Evolutionary conservation across 2,888 invertebrate species (phyloP), one percentile per base, ranked within the genome.

Genomic region (Apamea sordens): DNA sequence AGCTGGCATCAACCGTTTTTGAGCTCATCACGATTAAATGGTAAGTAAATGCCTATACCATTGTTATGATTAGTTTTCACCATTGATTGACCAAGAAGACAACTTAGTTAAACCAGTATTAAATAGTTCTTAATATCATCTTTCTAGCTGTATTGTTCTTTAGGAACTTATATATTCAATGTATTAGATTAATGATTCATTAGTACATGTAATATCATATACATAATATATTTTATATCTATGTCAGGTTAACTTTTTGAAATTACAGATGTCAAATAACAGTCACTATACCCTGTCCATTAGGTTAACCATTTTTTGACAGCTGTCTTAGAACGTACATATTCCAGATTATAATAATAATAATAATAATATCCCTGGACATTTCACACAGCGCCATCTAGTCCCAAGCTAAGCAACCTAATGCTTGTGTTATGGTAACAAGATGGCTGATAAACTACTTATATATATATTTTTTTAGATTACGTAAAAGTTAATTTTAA

Each of bases 91-190:
- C 70, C 67, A 71, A 59, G 70, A 73, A 80, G 56, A 56, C 56
- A 73, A 71, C 44, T 53, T 59, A 59, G 32, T 67, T 70, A 36
- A n/a, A 73, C 65, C 77, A 86, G 73, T 77, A 82, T 85, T 73
- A 81, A 73, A 80, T 79, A 75, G 68, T 65, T 79, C 18, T 63
- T 65, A 71, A 71, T 64, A 53, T 47, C 18, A n/a, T 21, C 5
- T 41, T 24, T 24, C 18, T 61, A 61, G 18, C 21, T 84, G 11
- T 84, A 61, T 47, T 32, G n/a, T n/a, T 56, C 24, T 32, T 11
- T 65, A 77, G 18, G 24, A 64, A 82, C 15, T 21, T 44, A 61
- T 21, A 24, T 63, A 18, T 50, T 77, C 18, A 32, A 44, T 24
- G 69, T 44, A 64, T 63, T 73, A 47, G 36, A 50, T 50, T 44